Conservation (phyloP, 2,888 invertebrate species). For the Eupsilia transversa region DNA sequence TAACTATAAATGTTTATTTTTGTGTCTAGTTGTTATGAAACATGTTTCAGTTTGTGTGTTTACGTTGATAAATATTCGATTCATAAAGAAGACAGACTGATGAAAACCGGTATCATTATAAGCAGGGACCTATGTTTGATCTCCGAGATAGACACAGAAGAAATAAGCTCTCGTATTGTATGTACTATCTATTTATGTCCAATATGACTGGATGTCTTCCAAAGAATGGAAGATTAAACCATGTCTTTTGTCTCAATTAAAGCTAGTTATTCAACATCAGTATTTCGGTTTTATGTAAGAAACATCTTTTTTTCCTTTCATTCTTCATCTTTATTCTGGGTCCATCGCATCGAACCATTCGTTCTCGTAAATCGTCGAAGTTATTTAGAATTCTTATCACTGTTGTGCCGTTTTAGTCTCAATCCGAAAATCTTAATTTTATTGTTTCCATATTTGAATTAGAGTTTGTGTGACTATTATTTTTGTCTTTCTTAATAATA, state of each 20-base stretch:
- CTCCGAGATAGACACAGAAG: neutral
- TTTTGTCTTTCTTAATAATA: neutral
- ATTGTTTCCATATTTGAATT: constrained; percentile 2
- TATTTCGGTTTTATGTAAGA: constrained; percentile 20
- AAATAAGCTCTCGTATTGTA: neutral
- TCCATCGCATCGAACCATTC: constrained; percentile 13
- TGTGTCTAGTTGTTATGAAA: neutral
- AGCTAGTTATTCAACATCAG: constrained; percentile 11
- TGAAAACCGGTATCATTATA: neutral
- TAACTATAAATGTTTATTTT: constrained; percentile 13
- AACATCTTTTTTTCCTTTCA: constrained; percentile 13
- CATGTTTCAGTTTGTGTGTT: neutral
- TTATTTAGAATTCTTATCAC: constrained; percentile 19
- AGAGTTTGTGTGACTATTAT: neutral
- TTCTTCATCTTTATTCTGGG: constrained; percentile 14
- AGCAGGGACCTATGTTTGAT: neutral
- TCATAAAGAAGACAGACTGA: neutral
- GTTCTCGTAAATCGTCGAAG: constrained; percentile 21
- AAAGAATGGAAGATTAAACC: neutral
- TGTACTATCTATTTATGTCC: neutral
- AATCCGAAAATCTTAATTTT: constrained; percentile 5
- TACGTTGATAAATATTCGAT: neutral
- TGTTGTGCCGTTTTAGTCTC: neutral
- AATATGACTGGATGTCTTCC: neutral
- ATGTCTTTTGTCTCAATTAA: constrained; percentile 1